These are phyloP conservation scores for Apis cerana DNA, from an alignment of 1,140 invertebrate species.

Conservation along the genomic window DNA sequence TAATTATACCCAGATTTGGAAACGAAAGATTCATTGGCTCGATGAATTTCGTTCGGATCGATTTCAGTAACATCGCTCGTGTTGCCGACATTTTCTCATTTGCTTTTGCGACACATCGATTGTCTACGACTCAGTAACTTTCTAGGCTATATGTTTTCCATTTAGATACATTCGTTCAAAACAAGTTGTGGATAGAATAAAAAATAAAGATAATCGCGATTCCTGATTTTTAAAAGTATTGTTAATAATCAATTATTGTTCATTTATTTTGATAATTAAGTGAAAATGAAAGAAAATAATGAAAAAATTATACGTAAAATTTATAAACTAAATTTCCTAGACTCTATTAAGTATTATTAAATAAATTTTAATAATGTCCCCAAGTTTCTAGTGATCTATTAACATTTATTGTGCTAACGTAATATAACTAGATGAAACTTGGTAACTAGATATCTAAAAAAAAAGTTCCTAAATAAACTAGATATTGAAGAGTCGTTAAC, in stretches of 20 bases:
- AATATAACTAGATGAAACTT: too few relatives aligned
- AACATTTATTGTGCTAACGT: too few relatives aligned
- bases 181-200: not conserved
- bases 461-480: not conserved
- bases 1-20: not conserved
- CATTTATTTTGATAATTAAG: too few relatives aligned
- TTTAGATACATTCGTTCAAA: constrained; percentile 3
- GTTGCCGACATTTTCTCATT: constrained; percentile 44
- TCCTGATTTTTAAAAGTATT: not conserved
- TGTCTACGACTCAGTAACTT: constrained; percentile 65
- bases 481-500: not conserved
- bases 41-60: constrained; percentile 16
- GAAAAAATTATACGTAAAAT: not conserved
- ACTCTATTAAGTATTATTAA: not conserved
- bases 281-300: too few relatives aligned
- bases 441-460: not conserved
- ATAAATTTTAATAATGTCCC: not conserved
- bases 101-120: constrained; percentile 62
- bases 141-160: constrained; percentile 66
- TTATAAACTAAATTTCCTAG: not conserved
- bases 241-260: too few relatives aligned
- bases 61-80: constrained; percentile 24
- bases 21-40: not conserved
- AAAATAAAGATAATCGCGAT: not conserved
- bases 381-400: not conserved